These are phyloP conservation scores for Heliornis fulica DNA, from an alignment of 2,113 vertebrate species.

Conservation along the genomic window DNA sequence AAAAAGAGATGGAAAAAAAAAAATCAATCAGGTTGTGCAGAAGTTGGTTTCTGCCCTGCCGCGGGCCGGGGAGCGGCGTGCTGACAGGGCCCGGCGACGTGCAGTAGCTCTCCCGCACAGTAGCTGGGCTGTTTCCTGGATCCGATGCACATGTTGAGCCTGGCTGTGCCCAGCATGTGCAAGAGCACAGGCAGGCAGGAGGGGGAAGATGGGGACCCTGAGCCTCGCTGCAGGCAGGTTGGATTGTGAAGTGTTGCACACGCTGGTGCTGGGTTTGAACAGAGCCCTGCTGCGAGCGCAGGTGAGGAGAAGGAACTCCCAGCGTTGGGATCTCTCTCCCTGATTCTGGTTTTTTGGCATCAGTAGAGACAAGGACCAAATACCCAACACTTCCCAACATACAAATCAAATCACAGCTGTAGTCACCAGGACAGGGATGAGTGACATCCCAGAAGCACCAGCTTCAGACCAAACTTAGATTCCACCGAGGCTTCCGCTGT, in stretches of 20 bases:
- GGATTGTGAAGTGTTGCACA: no score
- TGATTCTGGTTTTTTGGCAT: neutral
- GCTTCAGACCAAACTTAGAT: neutral
- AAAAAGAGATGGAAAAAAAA: no score
- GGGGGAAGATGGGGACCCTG: neutral
- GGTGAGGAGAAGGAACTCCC: neutral
- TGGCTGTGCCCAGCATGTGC: conserved; percentile 19
- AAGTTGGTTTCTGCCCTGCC: neutral
- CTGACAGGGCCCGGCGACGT: neutral
- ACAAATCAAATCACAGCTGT: no score
- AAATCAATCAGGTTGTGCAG: neutral
- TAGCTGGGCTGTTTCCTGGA: neutral
- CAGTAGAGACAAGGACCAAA: neutral
- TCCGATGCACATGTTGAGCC: conserved; percentile 30
- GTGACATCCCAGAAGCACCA: neutral
- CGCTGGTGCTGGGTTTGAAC: no score
- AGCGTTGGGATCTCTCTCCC: neutral
- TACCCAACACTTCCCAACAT: neutral
- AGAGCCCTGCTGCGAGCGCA: neutral
- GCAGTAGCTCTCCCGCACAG: conserved; percentile 10
- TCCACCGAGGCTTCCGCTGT: rapidly evolving
- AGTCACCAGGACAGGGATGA: neutral
- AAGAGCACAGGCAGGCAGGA: neutral
- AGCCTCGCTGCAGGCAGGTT: neutral
- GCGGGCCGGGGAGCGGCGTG: neutral